Percentiles rank a stretch among this genome's conserved stretches.
Conservation (phyloP, 2,113 vertebrate species). For the Hiodon alosoides region DNA sequence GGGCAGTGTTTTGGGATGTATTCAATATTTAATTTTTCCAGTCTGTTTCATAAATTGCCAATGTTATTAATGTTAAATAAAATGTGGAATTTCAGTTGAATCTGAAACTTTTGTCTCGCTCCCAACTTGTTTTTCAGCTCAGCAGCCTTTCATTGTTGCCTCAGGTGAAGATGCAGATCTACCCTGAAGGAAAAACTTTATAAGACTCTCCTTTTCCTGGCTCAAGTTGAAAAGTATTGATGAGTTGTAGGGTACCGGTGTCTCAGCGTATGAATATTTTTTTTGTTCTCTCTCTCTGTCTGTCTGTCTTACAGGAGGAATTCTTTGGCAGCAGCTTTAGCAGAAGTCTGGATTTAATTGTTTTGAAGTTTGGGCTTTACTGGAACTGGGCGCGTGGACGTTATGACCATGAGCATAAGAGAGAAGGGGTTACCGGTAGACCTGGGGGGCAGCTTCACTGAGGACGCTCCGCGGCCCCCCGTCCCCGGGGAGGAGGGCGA, state of each 20-base stretch:
- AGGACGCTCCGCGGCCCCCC: conserved; percentile 92
- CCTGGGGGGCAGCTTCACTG: conserved; percentile 87
- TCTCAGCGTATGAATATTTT: conserved; percentile 38
- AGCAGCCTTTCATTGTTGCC: conserved; percentile 1
- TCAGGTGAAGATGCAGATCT: not conserved
- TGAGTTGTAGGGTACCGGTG: not conserved
- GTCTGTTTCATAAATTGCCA: conserved; percentile 21
- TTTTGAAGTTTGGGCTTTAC: conserved; percentile 55
- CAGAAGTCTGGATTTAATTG: conserved; percentile 65
- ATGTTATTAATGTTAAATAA: conserved; percentile 16
- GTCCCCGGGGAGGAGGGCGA: conserved; percentile 96
- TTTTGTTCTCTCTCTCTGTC: conserved; percentile 40
- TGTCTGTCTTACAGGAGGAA: conserved; percentile 61
- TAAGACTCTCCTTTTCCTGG: not conserved
- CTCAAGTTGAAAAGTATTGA: not conserved
- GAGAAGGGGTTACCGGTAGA: conserved; percentile 81
- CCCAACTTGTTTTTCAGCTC: not conserved
- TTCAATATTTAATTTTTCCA: conserved; percentile 27
- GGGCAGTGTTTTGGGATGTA: conserved; percentile 12
- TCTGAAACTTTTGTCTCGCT: not conserved
- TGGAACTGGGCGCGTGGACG: conserved; percentile 54
- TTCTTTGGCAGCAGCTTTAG: conserved; percentile 50
- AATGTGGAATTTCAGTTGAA: conserved; percentile 4
- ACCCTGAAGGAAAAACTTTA: not conserved
- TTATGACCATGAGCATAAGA: conserved; percentile 83